Conservation (phyloP, 2,888 invertebrate species). For the Microctonus brassicae region DNA sequence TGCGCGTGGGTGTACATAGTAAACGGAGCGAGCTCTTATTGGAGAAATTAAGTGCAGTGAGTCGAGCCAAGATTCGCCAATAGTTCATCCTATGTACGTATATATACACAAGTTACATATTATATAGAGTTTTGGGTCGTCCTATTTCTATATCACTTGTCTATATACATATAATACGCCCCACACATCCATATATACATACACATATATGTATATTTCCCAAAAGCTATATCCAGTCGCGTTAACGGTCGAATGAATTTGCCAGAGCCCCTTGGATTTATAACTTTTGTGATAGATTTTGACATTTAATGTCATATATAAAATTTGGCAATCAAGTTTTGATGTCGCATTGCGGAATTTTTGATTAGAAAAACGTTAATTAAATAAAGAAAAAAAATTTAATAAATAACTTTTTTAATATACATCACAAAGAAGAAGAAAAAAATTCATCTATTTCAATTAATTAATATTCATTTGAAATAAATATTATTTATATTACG, state of each 20-base stretch:
- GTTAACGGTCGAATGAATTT: constrained; percentile 43
- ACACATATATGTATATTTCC: neutral
- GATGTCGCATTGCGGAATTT: constrained; percentile 25
- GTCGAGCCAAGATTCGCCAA: constrained; percentile 41
- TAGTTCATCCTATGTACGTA: constrained; percentile 37
- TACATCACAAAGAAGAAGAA: too few relatives aligned
- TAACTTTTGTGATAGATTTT: constrained; percentile 13
- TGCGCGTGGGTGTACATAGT: constrained; percentile 6
- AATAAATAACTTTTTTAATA: too few relatives aligned
- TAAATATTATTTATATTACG: too few relatives aligned
- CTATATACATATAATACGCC: neutral
- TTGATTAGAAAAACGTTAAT: constrained; percentile 6
- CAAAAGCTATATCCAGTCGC: constrained; percentile 33
- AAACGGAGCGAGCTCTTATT: constrained; percentile 41
- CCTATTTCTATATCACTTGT: constrained; percentile 30
- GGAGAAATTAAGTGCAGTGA: constrained; percentile 49
- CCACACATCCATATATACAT: too few relatives aligned
- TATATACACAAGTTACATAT: constrained; percentile 8
- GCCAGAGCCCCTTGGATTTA: constrained; percentile 33
- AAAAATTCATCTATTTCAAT: too few relatives aligned
- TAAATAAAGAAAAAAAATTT: neutral
- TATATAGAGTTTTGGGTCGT: constrained; percentile 11
- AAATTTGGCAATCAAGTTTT: constrained; percentile 19
- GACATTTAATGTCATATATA: constrained; percentile 27
- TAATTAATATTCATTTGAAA: too few relatives aligned